Percentiles rank a stretch among this genome's conserved stretches.
These are phyloP conservation scores for Chamaetylas fuelleborni DNA, from an alignment of 2,113 vertebrate genomes.

Conservation along the genomic window DNA sequence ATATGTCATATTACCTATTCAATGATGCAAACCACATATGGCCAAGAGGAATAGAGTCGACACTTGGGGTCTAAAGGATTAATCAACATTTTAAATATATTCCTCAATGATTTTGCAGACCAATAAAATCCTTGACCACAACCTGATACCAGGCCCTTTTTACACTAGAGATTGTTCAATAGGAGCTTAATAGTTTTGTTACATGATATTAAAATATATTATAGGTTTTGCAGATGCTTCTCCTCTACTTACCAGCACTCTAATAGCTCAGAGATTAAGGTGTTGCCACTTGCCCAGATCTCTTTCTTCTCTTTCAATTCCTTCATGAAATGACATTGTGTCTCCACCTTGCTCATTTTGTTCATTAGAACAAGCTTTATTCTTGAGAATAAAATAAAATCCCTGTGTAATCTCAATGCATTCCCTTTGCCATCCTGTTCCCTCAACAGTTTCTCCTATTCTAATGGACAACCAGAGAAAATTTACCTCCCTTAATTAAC, in stretches of 20 bases:
- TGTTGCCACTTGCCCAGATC: neutral
- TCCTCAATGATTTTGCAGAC: neutral
- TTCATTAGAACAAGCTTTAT: neutral
- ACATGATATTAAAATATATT: neutral
- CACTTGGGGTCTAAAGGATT: neutral
- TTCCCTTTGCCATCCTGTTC: neutral
- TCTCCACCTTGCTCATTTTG: neutral
- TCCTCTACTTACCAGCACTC: neutral
- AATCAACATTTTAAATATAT: neutral
- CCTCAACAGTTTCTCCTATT: neutral
- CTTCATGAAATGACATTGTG: neutral
- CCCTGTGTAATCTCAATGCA: neutral
- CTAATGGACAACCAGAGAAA: neutral
- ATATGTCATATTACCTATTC: constrained; percentile 12
- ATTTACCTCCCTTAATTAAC: neutral
- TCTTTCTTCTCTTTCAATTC: neutral
- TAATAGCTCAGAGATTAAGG: neutral
- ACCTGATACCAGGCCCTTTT: neutral
- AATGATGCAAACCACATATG: neutral
- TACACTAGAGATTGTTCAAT: neutral
- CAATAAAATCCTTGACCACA: neutral
- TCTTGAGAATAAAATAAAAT: neutral
- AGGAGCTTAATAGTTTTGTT: neutral
- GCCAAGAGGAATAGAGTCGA: neutral
- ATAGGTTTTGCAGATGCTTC: neutral